Evolutionary conservation across 2,797 vertebrate species (phyloP).

Genomic region (Odontamblyopus rebecca): DNA sequence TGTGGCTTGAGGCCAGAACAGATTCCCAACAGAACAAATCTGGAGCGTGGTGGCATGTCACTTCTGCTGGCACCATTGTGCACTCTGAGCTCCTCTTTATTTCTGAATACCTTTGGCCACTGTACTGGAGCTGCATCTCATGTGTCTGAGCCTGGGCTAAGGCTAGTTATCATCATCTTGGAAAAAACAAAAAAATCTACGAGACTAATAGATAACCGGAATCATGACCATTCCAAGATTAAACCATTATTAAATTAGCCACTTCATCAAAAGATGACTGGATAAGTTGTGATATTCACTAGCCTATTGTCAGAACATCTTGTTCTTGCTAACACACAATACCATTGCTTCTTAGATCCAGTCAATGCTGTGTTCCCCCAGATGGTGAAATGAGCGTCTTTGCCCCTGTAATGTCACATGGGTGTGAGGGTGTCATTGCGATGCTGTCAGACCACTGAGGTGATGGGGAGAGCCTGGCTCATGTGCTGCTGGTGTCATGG

Average conservation of each 20-base stretch:
- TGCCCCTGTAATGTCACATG: constrained; percentile 47
- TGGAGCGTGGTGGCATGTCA: too few relatives aligned
- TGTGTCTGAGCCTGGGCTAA: too few relatives aligned
- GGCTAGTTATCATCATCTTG: too few relatives aligned
- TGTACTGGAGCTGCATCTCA: too few relatives aligned
- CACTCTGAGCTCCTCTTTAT: too few relatives aligned
- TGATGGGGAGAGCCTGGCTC: constrained; percentile 39
- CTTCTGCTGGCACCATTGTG: too few relatives aligned
- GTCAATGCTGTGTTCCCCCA: constrained; percentile 36
- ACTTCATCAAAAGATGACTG: neutral
- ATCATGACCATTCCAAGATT: neutral
- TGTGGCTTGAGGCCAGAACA: too few relatives aligned
- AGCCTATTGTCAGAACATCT: neutral
- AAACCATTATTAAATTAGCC: neutral
- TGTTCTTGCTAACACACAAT: neutral
- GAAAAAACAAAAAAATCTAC: neutral
- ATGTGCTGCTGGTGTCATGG: constrained; percentile 42
- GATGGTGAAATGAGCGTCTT: constrained; percentile 40
- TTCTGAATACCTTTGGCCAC: too few relatives aligned
- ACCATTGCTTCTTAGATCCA: neutral
- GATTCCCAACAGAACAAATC: too few relatives aligned
- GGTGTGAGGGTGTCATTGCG: constrained; percentile 18
- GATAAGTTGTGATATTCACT: neutral
- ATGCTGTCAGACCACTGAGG: constrained; percentile 33
- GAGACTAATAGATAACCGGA: neutral